Conservation (phyloP, 2,888 invertebrate genomes). For the Buathra laborator region DNA sequence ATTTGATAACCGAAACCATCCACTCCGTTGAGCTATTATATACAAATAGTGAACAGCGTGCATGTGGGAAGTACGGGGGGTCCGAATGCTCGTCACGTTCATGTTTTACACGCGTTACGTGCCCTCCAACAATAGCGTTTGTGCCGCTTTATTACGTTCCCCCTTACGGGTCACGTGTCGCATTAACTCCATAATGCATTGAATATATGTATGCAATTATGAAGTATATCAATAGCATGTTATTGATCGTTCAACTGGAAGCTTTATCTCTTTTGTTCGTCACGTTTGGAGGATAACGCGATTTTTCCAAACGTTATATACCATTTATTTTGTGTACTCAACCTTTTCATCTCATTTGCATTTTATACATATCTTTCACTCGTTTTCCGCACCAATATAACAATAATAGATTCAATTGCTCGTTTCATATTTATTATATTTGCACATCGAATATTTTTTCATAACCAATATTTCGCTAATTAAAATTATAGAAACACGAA, state of each 20-base stretch:
- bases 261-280: conserved; percentile 23
- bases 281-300: conserved; percentile 41
- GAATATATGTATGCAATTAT: conserved; percentile 60
- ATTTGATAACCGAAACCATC: conserved; percentile 26
- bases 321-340: neutral
- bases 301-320: conserved; percentile 11
- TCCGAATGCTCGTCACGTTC: conserved; percentile 61
- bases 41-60: conserved; percentile 5
- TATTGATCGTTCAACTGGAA: conserved; percentile 53
- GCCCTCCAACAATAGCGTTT: conserved; percentile 51
- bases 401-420: neutral
- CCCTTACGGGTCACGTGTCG: conserved; percentile 55
- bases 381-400: neutral
- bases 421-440: neutral
- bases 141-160: conserved; percentile 59
- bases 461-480: no score
- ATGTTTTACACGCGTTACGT: conserved; percentile 64
- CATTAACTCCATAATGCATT: conserved; percentile 61
- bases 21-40: conserved; percentile 17
- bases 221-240: conserved; percentile 47
- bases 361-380: conserved; percentile 17
- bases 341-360: conserved; percentile 29
- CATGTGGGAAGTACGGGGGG: conserved; percentile 3
- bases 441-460: neutral
- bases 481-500: no score